phyloP scores from a whole-genome alignment of 1,140 invertebrate genomes.

The Drosophila triauraria region DNA sequence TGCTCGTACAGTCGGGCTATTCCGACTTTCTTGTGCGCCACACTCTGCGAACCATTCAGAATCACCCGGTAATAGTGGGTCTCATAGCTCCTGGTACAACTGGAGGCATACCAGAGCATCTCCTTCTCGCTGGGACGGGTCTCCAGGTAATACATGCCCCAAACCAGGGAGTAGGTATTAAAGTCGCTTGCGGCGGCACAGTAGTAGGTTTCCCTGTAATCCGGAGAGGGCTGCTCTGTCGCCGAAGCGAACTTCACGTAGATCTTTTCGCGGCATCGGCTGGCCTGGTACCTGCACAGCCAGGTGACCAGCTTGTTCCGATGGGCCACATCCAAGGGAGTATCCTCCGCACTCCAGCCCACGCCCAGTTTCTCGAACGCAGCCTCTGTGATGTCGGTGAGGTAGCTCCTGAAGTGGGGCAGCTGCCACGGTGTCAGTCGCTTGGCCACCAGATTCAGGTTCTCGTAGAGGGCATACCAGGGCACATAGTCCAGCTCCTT shows the following conservation, averaged over 20 bases:
- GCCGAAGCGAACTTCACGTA: constrained; percentile 16
- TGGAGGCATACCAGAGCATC: constrained; percentile 53
- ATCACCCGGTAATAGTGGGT: constrained; percentile 47
- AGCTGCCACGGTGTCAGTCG: constrained; percentile 50
- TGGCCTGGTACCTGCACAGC: constrained; percentile 85
- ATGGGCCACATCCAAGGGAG: constrained; percentile 76
- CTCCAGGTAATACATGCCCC: constrained; percentile 30
- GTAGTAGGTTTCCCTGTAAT: constrained; percentile 87
- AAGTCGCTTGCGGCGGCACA: constrained; percentile 85
- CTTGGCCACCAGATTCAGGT: constrained; percentile 42
- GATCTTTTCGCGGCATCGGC: constrained; percentile 82
- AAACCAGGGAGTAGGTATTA: constrained; percentile 12
- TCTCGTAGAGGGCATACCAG: constrained; percentile 86
- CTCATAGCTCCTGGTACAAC: constrained; percentile 50
- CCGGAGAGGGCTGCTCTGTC: constrained; percentile 76
- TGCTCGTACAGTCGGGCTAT: constrained; percentile 83
- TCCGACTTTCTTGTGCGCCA: constrained; percentile 51
- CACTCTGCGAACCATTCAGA: constrained; percentile 12
- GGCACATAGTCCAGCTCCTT: constrained; percentile 86
- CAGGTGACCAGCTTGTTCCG: constrained; percentile 84
- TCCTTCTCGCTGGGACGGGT: constrained; percentile 37
- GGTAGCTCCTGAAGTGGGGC: constrained; percentile 52
- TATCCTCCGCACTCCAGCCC: constrained; percentile 27
- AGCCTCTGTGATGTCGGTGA: constrained; percentile 36
- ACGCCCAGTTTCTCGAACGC: constrained; percentile 59